Base-by-base conservation (phyloP, 2,888 invertebrate species). In the Megamerina dolium region DNA sequence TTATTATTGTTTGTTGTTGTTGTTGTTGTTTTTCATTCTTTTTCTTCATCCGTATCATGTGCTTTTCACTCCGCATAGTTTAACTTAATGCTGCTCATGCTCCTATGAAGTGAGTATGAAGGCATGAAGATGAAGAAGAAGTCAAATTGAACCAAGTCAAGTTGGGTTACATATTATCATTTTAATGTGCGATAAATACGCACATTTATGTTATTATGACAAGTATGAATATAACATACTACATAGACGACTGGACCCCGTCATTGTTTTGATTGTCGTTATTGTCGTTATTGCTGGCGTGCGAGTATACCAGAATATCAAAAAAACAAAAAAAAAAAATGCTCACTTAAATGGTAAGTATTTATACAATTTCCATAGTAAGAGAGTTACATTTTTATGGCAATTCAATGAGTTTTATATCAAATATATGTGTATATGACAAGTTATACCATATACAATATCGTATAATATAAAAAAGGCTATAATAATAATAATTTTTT, bases 151-250 rank as follows among this genome's bases (percentile, higher is more conserved):
- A n/a, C n/a, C n/a, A n/a, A n/a, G n/a, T n/a, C n/a, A n/a, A n/a
- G n/a, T n/a, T 31, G 13, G 19, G 18, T 19, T 8, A 14, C 42
- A 42, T 57, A 68, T 67, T 67, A 68, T 65, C 66, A 68, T 67
- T 67, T 66, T 67, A 67, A 67, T 67, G 65, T 55, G 51, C 60
- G 63, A 61, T 61, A 61, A 63, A 63, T 61, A 61, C 60, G 64
- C 63, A 63, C 64, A 63, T 63, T 63, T 60, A 59, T 56, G 64
- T 60, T 58, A 63, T 59, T 60, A 61, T 56, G 60, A 59, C 58
- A 59, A 59, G 59, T 60, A 62, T 57, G 62, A 61, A 21, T 16
- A 9, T 13, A 26, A n/a, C n/a, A n/a, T n/a, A n/a, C 31, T 30
- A 5, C 27, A 27, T 27, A 27, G 27, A 27, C 10, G 27, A n/a